Evolutionary conservation across 2,113 vertebrate species (phyloP), one percentile per base, ranked within the genome.

Genomic region (Caranx melampygus): DNA sequence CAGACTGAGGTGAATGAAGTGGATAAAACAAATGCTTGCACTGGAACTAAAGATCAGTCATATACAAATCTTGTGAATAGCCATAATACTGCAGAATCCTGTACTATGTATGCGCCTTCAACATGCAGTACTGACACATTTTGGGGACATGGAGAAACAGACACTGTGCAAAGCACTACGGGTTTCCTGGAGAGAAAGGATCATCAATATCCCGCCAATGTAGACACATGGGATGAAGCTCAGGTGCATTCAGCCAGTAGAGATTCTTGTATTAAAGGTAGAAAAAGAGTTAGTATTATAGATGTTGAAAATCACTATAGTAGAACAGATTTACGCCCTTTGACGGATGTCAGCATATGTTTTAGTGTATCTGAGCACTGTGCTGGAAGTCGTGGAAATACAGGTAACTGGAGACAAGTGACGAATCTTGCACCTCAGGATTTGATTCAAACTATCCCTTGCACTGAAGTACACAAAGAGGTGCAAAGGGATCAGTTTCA

Each of bases 401-500:
- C 31, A 69, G 0, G 6, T 15, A 62, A 54, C 40, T 63, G 13
- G 62, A 84, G 54, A 65, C 42, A 77, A 52, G 55, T 20, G 18
- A 72, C 5, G 8, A 9, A 6, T 62, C 34, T 14, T 21, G 62
- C 6, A 20, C 55, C 47, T 72, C 55, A 52, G 2, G 42, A 75
- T 31, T 37, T 64, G 6, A 72, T 40, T 75, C 35, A 65, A 42
- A 60, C 42, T 65, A 45, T 34, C 15, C 5, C 73, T 4, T 12
- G 3, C 65, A 67, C 16, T n/a, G 51, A 12, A 44, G 60, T 15
- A 34, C 54, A 72, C 62, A 74, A 74, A 62, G 72, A 77, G 26
- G 35, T 34, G 42, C 21, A 49, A 35, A 55, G 59, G 26, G 51
- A 79, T 83, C 9, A 10, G 15, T 52, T 78, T 35, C 31, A 65